Percentiles rank a stretch among this genome's conserved stretches.
These are phyloP conservation scores for Agrilus planipennis DNA, from an alignment of 1,140 invertebrate genomes.

Conservation along the genomic window DNA sequence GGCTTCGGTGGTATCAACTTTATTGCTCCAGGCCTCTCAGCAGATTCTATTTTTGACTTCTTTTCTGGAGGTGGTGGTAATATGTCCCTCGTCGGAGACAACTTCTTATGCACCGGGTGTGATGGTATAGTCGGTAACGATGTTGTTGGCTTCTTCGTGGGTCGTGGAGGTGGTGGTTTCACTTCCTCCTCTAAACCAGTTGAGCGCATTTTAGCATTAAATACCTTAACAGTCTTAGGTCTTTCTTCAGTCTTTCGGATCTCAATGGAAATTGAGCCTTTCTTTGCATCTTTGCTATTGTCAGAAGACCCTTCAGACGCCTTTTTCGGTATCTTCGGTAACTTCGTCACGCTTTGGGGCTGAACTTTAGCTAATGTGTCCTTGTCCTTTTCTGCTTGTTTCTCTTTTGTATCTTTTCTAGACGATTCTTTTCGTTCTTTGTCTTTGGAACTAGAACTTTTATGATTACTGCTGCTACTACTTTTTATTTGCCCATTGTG, in stretches of 20 bases:
- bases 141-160: constrained; percentile 46
- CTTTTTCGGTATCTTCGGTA: constrained; percentile 68
- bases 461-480: constrained; percentile 29
- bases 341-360: constrained; percentile 50
- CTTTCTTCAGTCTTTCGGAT: constrained; percentile 52
- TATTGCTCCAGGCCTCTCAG: constrained; percentile 62
- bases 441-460: constrained; percentile 33
- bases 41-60: constrained; percentile 39
- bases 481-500: constrained; percentile 26
- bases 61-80: constrained; percentile 53
- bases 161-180: constrained; percentile 60
- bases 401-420: constrained; percentile 33
- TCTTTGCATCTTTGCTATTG: constrained; percentile 42
- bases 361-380: constrained; percentile 52
- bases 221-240: constrained; percentile 79
- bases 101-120: constrained; percentile 39
- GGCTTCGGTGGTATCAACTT: constrained; percentile 78
- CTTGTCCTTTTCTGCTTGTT: constrained; percentile 52
- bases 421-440: constrained; percentile 32
- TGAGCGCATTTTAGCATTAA: constrained; percentile 75
- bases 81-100: constrained; percentile 45
- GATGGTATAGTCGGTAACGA: constrained; percentile 29
- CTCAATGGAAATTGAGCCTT: constrained; percentile 69
- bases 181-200: constrained; percentile 73
- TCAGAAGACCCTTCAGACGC: constrained; percentile 35